Evolutionary conservation across 92 coral and sea anemone genomes (phyloP).

Genomic region (Actinernus sp.): DNA sequence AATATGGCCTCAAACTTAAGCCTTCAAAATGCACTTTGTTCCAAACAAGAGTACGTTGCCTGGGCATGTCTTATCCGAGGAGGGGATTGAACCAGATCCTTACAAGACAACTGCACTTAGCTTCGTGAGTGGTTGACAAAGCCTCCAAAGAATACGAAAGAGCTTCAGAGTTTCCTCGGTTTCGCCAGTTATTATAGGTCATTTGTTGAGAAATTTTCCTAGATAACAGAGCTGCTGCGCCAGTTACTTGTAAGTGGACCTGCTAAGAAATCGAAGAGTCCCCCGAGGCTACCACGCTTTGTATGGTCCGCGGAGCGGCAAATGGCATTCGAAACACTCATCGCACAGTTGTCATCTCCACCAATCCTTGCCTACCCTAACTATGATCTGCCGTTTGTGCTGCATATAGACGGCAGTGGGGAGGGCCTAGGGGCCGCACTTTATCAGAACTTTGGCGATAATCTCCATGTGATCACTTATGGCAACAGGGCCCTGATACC

Average conservation of each 20-base stretch:
- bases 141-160: constrained; percentile 32
- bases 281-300: constrained; percentile 11
- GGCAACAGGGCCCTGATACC: constrained; percentile 34
- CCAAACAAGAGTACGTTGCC: constrained; percentile 31
- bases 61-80: constrained; percentile 54
- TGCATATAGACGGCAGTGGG: constrained; percentile 36
- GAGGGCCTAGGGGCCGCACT: constrained; percentile 32
- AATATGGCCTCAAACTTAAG: constrained; percentile 49
- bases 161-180: constrained; percentile 59
- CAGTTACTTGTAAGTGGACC: constrained; percentile 25
- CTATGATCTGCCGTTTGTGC: constrained; percentile 18
- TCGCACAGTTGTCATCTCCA: constrained; percentile 24
- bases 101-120: too few species aligned
- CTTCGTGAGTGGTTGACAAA: constrained; percentile 25
- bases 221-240: constrained; percentile 52
- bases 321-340: constrained; percentile 31
- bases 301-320: constrained; percentile 28
- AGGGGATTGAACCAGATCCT: too few species aligned
- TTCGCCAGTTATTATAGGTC: constrained; percentile 61
- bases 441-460: constrained; percentile 16
- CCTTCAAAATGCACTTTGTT: constrained; percentile 54
- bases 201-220: constrained; percentile 51
- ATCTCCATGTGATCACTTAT: constrained; percentile 22
- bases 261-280: constrained; percentile 6
- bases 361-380: constrained; percentile 46